Base-by-base conservation (phyloP, 1,140 invertebrate species). In the Drosophila setifemur region DNA sequence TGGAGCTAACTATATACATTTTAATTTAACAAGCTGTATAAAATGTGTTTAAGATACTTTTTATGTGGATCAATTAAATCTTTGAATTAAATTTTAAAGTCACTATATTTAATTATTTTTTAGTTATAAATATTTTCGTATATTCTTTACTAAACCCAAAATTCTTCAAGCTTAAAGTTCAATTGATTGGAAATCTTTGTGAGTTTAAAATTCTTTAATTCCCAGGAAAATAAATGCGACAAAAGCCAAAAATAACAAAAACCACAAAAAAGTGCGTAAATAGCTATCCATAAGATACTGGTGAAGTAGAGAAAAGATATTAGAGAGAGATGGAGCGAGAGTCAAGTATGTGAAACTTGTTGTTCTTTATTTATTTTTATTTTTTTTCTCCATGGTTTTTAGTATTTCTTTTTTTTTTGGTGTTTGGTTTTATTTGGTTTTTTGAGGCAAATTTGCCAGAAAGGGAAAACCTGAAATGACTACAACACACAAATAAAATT, bases 391-490 rank as follows among this genome's bases (percentile, higher is more conserved):
- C 16, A 16, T 37, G 12, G 33, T 35, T 35, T 35, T 35, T 12
- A 14, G 12, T 35, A 14, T 29, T 21, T 50, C 8, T n/a, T 21
- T 11, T 11, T 48, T 21, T 11, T 47, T 47, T 16, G 19, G n/a
- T n/a, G n/a, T n/a, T n/a, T 33, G 18, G n/a, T 35, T 57, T 33
- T 11, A 9, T n/a, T 33, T 21, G 45, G n/a, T n/a, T n/a, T n/a
- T 19, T 31, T 48, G 60, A 33, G 60, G 60, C 47, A 63, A 18
- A 40, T 63, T 79, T 82, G 68, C 81, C 75, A 86, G 81, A 86
- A 86, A 86, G 81, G 81, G 81, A 86, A 85, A 86, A 86, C 81
- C 72, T 85, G 81, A 85, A 85, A 75, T 79, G 60, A 44, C 57
- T 77, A 79, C 76, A 63, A 28, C 57, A 74, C 5, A 9, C 18